Evolutionary conservation across 2,888 invertebrate genomes (phyloP).

Genomic region (Timema cristinae): DNA sequence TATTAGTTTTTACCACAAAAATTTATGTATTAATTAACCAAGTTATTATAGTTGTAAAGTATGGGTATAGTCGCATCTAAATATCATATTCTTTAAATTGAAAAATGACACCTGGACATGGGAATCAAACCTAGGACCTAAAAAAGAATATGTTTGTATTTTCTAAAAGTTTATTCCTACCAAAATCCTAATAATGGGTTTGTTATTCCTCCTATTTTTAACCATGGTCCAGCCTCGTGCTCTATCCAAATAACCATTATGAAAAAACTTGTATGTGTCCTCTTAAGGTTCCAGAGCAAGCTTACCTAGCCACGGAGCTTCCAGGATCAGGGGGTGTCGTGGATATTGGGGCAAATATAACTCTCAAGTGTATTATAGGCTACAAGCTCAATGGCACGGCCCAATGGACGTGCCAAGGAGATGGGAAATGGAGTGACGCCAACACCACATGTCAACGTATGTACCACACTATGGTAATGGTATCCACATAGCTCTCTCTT

Average conservation of each 20-base stretch:
- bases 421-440: slow-evolving; percentile 51
- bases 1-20: too few relatives aligned
- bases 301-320: slow-evolving; percentile 36
- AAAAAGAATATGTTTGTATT: too few relatives aligned
- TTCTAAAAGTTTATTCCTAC: too few relatives aligned
- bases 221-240: neutral
- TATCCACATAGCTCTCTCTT: too few relatives aligned
- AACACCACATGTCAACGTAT: slow-evolving; percentile 46
- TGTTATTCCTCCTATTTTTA: too few relatives aligned
- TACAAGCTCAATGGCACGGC: slow-evolving; percentile 46
- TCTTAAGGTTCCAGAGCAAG: slow-evolving; percentile 40
- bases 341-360: slow-evolving; percentile 42
- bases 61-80: too few relatives aligned
- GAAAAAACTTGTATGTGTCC: neutral
- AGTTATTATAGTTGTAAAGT: too few relatives aligned
- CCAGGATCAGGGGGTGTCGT: slow-evolving; percentile 41
- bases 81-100: too few relatives aligned
- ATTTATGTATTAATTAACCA: neutral
- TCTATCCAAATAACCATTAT: neutral
- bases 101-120: too few relatives aligned
- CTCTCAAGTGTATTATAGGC: slow-evolving; percentile 52
- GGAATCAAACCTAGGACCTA: too few relatives aligned
- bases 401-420: slow-evolving; percentile 47
- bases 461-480: slow-evolving; percentile 18
- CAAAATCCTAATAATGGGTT: too few relatives aligned